phyloP scores from a whole-genome alignment of 2,113 vertebrate species.

The Perognathus longimembris region DNA sequence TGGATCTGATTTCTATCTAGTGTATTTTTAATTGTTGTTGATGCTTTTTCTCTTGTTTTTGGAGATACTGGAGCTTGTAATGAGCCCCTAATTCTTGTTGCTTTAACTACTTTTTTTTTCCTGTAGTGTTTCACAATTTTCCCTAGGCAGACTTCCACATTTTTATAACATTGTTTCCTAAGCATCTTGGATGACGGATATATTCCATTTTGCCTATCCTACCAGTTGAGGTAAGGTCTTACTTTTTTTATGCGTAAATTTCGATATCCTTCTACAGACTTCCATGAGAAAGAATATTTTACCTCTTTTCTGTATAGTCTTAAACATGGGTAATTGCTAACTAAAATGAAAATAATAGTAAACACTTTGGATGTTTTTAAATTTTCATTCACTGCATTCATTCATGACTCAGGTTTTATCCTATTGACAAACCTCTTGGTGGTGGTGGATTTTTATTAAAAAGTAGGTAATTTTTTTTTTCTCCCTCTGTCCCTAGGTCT shows the following conservation, averaged over 20 bases:
- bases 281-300: not conserved
- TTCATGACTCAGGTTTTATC: not conserved
- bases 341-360: not conserved
- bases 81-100: too few relatives aligned
- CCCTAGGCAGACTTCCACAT: too few relatives aligned
- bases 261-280: not conserved
- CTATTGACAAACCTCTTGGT: not conserved
- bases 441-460: too few relatives aligned
- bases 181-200: too few relatives aligned
- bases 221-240: too few relatives aligned
- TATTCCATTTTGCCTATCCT: too few relatives aligned
- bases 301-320: not conserved
- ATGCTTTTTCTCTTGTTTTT: too few relatives aligned
- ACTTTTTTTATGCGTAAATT: not conserved
- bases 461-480: too few relatives aligned
- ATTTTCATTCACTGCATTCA: not conserved
- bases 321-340: conserved; percentile 6
- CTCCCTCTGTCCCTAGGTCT: not conserved
- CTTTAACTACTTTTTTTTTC: too few relatives aligned
- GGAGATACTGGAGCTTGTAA: too few relatives aligned
- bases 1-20: not conserved
- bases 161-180: too few relatives aligned
- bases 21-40: not conserved
- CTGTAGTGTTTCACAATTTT: too few relatives aligned
- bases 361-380: not conserved